Evolutionary conservation across 2,888 invertebrate species (phyloP).

Genomic region (Mythimna lalbum): DNA sequence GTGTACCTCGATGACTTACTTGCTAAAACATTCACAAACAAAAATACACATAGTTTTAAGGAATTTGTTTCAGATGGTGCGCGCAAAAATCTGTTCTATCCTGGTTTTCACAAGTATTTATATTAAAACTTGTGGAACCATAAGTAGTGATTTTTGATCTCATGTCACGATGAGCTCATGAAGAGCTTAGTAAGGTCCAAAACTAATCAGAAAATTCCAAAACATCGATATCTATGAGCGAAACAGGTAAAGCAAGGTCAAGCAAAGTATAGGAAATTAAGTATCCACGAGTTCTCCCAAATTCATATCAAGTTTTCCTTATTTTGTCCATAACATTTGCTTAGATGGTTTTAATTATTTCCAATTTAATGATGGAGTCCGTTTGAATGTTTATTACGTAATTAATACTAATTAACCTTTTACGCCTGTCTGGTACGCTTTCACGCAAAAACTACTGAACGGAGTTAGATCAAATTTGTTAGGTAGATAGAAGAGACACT

Average conservation of each 20-base stretch:
- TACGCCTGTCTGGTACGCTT: too few relatives aligned
- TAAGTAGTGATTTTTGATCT: constrained; percentile 17
- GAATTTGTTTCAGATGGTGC: too few relatives aligned
- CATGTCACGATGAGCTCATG: neutral
- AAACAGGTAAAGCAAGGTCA: constrained; percentile 7
- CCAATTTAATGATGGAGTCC: neutral
- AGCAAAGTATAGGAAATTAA: neutral
- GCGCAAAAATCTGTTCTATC: too few relatives aligned
- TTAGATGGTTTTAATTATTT: neutral
- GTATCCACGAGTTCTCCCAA: neutral
- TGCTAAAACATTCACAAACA: too few relatives aligned
- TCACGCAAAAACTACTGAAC: too few relatives aligned
- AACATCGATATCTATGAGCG: constrained; percentile 3
- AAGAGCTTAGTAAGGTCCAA: constrained; percentile 27
- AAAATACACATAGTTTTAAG: too few relatives aligned
- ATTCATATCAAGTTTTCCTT: neutral
- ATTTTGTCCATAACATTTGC: constrained; percentile 4
- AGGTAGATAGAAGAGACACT: too few relatives aligned
- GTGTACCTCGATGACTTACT: too few relatives aligned
- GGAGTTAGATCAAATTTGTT: too few relatives aligned
- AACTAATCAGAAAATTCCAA: constrained; percentile 40
- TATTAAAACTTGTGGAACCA: neutral
- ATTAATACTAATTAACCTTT: too few relatives aligned
- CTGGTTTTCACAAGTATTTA: too few relatives aligned
- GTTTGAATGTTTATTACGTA: neutral